Evolutionary conservation across 2,797 vertebrate species (phyloP), one percentile per base, ranked within the genome.

Genomic region (Poecilia picta): DNA sequence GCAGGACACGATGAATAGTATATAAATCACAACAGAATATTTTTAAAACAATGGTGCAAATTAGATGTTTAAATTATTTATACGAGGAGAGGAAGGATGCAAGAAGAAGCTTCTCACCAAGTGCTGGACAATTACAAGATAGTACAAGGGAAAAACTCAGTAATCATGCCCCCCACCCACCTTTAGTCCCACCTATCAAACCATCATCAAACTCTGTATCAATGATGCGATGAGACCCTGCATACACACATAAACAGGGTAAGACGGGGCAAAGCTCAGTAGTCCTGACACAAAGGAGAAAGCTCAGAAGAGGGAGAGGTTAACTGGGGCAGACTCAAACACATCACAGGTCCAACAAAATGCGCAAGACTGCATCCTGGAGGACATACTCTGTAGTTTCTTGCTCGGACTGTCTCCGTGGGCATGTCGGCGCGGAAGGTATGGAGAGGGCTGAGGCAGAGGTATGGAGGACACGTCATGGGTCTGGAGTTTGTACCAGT

Each of bases 201-300:
- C 96, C 97, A 97, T 98, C 98, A 97, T 99, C 98, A 97, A 98
- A 98, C 97, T 99, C 98, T 97, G 97, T 97, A 95, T 99, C 98
- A 98, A 96, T 97, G 98, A 99, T 97, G 96, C 98, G 97, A 93
- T 98, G 98, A 93, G 98, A 99, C 97, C 98, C 98, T 99, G 97
- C 79, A 88, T 70, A 88, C 74, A 82, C 74, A 81, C 82, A 88
- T 85, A 81, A 43, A 77, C 81, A 83, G 59, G 80, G 80, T 78
- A 84, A 74, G 84, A 93, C 75, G 93, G 75, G 84, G 85, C 88
- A 89, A 88, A 84, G 78, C 81, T 84, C 68, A 89, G 74, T 88
- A 79, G 78, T 82, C 86, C 53, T 84, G 68, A 88, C 78, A 84
- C 72, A 78, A 74, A 79, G 74, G 72, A 87, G 74, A 87, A 71